Conservation (phyloP, 2,888 invertebrate species). For the Brachylomia viminalis region DNA sequence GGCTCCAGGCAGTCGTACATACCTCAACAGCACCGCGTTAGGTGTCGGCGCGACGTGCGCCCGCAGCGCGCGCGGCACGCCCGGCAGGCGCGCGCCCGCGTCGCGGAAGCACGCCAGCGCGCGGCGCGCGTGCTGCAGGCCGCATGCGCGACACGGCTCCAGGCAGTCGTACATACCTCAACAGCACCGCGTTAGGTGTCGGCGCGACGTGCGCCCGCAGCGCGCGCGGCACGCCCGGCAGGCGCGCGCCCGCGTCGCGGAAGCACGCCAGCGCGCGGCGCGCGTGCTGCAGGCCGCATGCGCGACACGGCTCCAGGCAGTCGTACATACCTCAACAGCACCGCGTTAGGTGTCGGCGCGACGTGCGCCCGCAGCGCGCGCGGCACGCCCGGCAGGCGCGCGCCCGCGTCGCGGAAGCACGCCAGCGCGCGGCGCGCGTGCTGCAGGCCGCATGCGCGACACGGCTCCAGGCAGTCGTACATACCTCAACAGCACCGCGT, state of each 20-base stretch:
- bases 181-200: too few species aligned
- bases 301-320: constrained; percentile 92
- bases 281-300: constrained; percentile 93
- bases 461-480: too few species aligned
- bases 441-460: too few species aligned
- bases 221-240: constrained; percentile 94
- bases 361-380: too few species aligned
- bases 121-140: constrained; percentile 93
- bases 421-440: too few species aligned
- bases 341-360: too few species aligned
- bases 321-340: too few species aligned
- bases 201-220: constrained; percentile 85
- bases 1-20: constrained; percentile 96
- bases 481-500: too few species aligned
- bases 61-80: constrained; percentile 91
- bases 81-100: constrained; percentile 94
- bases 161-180: too few species aligned
- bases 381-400: too few species aligned
- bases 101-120: constrained; percentile 96
- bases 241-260: constrained; percentile 93
- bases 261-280: constrained; percentile 95
- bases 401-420: too few species aligned
- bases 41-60: constrained; percentile 86
- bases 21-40: too few species aligned
- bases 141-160: constrained; percentile 96